These are phyloP conservation scores for Barypeithes pellucidus DNA, from an alignment of 2,888 invertebrate species.

Conservation along the genomic window DNA sequence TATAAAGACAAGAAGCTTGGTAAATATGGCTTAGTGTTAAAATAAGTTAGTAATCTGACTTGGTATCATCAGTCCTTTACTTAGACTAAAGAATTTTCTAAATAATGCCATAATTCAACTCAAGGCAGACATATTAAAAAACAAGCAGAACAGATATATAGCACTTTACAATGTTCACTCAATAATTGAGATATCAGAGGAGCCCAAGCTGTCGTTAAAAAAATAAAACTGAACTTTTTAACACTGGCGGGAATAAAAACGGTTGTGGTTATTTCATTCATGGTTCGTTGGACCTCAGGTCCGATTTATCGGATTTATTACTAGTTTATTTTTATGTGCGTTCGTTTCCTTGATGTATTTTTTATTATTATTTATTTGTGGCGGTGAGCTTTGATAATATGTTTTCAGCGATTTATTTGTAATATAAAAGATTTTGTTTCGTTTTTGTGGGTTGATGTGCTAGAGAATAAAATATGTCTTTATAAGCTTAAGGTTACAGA, in stretches of 20 bases:
- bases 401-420: constrained; percentile 3
- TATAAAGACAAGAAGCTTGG: too few species aligned
- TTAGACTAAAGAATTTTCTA: background rate
- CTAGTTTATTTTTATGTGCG: constrained; percentile 24
- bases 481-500: background rate
- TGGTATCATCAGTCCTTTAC: too few species aligned
- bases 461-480: background rate
- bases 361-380: constrained; percentile 29
- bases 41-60: too few species aligned
- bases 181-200: constrained; percentile 6
- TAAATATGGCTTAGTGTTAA: too few species aligned
- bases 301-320: constrained; percentile 26
- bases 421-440: background rate
- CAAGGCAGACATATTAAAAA: background rate
- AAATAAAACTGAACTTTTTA: constrained; percentile 16
- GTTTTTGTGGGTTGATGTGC: background rate
- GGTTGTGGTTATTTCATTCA: constrained; percentile 28
- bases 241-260: constrained; percentile 20
- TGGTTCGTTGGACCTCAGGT: constrained; percentile 22
- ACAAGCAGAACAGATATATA: background rate
- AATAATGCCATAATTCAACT: background rate
- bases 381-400: constrained; percentile 21
- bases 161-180: constrained; percentile 5
- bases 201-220: constrained; percentile 9
- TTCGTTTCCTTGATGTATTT: constrained; percentile 24